Conservation (phyloP, 2,888 invertebrate genomes). For the Rhabditophanes sp. region DNA sequence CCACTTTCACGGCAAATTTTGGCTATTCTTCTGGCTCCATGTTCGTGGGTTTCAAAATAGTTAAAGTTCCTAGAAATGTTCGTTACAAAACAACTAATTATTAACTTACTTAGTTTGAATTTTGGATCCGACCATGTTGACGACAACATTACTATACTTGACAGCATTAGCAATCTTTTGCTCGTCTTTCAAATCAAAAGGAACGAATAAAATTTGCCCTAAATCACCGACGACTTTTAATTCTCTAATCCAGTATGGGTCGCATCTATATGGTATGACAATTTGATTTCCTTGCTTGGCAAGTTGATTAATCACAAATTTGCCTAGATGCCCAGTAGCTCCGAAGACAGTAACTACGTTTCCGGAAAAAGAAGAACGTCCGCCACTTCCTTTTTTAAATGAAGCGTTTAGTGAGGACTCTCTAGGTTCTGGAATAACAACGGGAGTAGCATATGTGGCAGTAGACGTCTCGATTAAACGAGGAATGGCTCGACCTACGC, state of each 20-base stretch:
- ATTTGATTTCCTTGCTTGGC: constrained; percentile 56
- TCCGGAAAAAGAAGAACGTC: constrained; percentile 87
- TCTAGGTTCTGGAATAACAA: constrained; percentile 6
- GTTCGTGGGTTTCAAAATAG: constrained; percentile 69
- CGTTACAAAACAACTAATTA: constrained; percentile 3
- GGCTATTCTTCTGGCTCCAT: constrained; percentile 68
- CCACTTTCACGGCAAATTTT: constrained; percentile 60
- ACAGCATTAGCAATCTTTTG: constrained; percentile 59
- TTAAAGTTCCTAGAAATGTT: constrained; percentile 57
- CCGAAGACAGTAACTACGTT: constrained; percentile 73
- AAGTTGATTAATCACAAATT: constrained; percentile 69
- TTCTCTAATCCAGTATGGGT: constrained; percentile 61
- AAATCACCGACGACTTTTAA: constrained; percentile 77
- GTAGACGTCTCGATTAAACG: no score
- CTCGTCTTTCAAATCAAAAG: constrained; percentile 68
- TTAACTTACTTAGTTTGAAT: constrained; percentile 61
- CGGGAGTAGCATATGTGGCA: no score
- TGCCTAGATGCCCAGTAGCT: constrained; percentile 71
- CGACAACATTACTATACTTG: constrained; percentile 85
- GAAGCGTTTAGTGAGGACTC: constrained; percentile 3
- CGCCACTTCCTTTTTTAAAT: constrained; percentile 50
- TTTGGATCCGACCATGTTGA: constrained; percentile 78
- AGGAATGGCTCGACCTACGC: no score
- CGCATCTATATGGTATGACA: constrained; percentile 77
- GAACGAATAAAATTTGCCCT: constrained; percentile 50